Base-by-base conservation (phyloP, 2,113 vertebrate species). In the Lophura nycthemera region DNA sequence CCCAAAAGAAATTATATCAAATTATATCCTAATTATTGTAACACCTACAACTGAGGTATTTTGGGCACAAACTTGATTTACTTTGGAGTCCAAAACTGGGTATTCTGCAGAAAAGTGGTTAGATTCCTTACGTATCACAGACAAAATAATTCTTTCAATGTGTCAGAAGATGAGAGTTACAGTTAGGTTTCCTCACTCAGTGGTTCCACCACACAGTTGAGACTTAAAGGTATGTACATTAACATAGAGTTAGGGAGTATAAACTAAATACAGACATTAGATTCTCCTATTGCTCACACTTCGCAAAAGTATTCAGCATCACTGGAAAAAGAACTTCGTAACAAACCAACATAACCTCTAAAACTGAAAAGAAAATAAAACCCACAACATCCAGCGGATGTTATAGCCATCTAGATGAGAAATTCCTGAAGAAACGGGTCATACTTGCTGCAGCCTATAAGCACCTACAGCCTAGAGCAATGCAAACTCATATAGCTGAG, bases 291-390 rank as follows among this genome's bases (percentile, higher is more conserved):
- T 56, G 42, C 50, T 71, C 50, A 32, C 20, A 47, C 45, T 50
- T 82, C 85, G 17, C 25, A 88, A 80, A 77, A 83, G 84, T 63
- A 66, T 47, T 91, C 59, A 91, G 29, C 27, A 45, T 56, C 6
- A n/a, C 25, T 56, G 88, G 59, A 66, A 82, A 76, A 86, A 82
- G 36, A 73, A 32, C 60, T 89, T 69, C 38, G 10, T 70, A 66
- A 76, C 9, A 76, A 96, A 94, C 63, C 63, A 85, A 29, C 8
- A 9, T 79, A 96, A 94, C 91, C 78, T 70, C 82, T 88, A 73
- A 96, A 94, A 95, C 71, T 89, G 96, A 96, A 95, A 94, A 83
- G 83, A 72, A 36, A 76, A 13, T 82, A 74, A 96, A 94, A 92
- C 54, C 91, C 87, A 86, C 84, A 92, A 73, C 13, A 72, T 69